phyloP scores from a whole-genome alignment of 2,113 vertebrate species.

The Epinephelus moara region DNA sequence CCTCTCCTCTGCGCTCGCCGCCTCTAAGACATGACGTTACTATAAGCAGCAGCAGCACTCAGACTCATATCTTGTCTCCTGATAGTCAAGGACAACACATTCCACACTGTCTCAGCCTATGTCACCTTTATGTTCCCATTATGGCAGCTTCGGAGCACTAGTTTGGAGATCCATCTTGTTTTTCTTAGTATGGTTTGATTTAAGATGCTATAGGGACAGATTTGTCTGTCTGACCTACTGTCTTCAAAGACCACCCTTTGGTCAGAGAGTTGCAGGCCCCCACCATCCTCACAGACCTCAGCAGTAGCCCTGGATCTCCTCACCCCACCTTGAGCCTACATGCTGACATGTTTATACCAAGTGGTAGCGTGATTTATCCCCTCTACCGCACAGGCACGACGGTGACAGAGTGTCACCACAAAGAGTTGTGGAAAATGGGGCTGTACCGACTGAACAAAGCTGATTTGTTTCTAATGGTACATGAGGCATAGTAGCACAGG shows the following conservation, averaged over 20 bases:
- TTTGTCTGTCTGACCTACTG: slow-evolving; percentile 16
- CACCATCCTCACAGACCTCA: slow-evolving; percentile 16
- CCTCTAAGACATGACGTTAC: slow-evolving; percentile 67
- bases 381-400: slow-evolving; percentile 29
- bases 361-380: slow-evolving; percentile 59
- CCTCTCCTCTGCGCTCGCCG: slow-evolving; percentile 38
- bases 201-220: background rate
- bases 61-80: slow-evolving; percentile 52
- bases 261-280: background rate
- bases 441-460: slow-evolving; percentile 4
- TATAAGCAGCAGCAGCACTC: slow-evolving; percentile 45
- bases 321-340: slow-evolving; percentile 29
- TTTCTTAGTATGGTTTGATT: slow-evolving; percentile 11
- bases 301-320: slow-evolving; percentile 52
- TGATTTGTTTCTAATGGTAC: slow-evolving; percentile 25
- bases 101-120: slow-evolving; percentile 33
- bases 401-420: slow-evolving; percentile 26
- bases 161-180: slow-evolving; percentile 5
- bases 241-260: slow-evolving; percentile 12
- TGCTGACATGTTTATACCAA: slow-evolving; percentile 72
- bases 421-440: slow-evolving; percentile 33
- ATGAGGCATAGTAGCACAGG: background rate
- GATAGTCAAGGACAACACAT: slow-evolving; percentile 44
- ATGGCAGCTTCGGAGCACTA: background rate
- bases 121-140: slow-evolving; percentile 45